Conservation (phyloP, 2,888 invertebrate genomes). For the Tridacna gigas region DNA sequence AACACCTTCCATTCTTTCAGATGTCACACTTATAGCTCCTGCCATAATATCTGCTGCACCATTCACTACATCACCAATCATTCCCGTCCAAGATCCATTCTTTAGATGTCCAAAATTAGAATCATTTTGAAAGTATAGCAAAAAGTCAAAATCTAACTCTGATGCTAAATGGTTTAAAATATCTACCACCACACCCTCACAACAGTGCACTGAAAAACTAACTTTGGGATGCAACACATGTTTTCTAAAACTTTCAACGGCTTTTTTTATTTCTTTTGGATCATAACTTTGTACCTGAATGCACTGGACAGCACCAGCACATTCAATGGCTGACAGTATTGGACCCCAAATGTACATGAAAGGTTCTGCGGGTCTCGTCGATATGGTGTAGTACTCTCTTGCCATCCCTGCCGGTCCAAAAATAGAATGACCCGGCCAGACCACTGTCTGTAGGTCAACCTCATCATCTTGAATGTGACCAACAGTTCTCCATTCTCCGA, state of each 20-base stretch:
- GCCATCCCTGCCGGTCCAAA: constrained; percentile 88
- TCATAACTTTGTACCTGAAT: constrained; percentile 87
- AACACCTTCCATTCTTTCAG: constrained; percentile 88
- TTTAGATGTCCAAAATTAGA: constrained; percentile 81
- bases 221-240: constrained; percentile 77
- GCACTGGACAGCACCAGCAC: constrained; percentile 77
- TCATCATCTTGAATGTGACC: constrained; percentile 71
- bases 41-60: constrained; percentile 96
- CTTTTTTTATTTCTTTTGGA: constrained; percentile 52
- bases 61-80: constrained; percentile 93
- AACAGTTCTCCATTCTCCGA: constrained; percentile 71
- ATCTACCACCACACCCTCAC: constrained; percentile 94
- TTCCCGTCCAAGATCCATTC: constrained; percentile 92
- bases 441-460: constrained; percentile 91
- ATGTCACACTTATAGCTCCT: constrained; percentile 94
- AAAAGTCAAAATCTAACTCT: constrained; percentile 94
- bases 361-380: constrained; percentile 95
- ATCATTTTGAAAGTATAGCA: constrained; percentile 89
- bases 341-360: constrained; percentile 94
- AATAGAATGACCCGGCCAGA: constrained; percentile 93
- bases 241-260: constrained; percentile 30
- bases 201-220: constrained; percentile 87
- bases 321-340: constrained; percentile 85
- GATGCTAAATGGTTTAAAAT: constrained; percentile 92
- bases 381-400: constrained; percentile 90